phyloP scores from a whole-genome alignment of 1,140 invertebrate species.

The Drosophila bocqueti region DNA sequence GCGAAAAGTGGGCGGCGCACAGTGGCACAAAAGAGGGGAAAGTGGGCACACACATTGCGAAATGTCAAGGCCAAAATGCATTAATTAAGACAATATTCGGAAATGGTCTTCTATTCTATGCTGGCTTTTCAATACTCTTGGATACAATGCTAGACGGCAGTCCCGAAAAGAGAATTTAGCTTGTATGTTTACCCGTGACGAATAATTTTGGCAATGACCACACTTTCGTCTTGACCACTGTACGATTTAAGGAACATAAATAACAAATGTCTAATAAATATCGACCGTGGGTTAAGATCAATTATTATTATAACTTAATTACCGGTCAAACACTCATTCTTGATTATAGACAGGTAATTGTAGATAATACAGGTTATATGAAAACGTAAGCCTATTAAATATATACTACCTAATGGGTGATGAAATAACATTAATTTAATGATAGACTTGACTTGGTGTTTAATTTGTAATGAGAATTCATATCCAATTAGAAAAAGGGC shows the following conservation, averaged over 20 bases:
- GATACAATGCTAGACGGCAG: not conserved
- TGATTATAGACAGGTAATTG: not conserved
- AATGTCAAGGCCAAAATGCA: slow-evolving; percentile 10
- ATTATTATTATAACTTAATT: not conserved
- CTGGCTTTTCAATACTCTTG: not conserved
- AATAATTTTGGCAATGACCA: slow-evolving; percentile 1
- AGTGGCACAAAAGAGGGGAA: slow-evolving; percentile 19
- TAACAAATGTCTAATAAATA: not conserved
- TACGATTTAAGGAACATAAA: not conserved
- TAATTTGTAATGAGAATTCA: too few relatives aligned
- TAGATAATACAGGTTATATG: too few relatives aligned
- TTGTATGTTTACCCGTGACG: not conserved
- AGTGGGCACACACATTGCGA: too few relatives aligned
- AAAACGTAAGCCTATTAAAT: not conserved
- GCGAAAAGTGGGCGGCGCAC: slow-evolving; percentile 34
- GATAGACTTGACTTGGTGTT: too few relatives aligned
- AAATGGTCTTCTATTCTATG: not conserved
- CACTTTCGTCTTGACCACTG: not conserved
- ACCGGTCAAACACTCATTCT: not conserved
- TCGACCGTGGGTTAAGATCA: not conserved
- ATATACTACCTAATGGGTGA: not conserved
- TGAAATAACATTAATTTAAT: not conserved
- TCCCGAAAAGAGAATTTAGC: not conserved
- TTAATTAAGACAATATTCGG: slow-evolving; percentile 19
- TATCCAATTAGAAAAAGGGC: too few relatives aligned